Conservation (phyloP, 2,888 invertebrate species). For the Laspeyria flexula region DNA sequence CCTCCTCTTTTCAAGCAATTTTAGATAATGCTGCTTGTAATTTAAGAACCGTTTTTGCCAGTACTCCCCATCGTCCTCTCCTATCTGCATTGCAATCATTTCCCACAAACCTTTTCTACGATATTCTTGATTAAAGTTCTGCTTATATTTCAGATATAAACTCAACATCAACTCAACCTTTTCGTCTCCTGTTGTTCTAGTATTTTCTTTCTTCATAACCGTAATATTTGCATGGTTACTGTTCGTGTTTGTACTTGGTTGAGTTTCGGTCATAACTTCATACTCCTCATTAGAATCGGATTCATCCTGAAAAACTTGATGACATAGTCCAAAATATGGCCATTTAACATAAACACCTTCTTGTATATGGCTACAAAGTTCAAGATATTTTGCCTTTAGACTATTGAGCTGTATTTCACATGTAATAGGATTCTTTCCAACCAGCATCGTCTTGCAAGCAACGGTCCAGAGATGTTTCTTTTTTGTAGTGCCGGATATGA, state of each 20-base stretch:
- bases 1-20: slow-evolving; percentile 62
- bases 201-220: slow-evolving; percentile 54
- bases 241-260: slow-evolving; percentile 19
- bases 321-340: slow-evolving; percentile 64
- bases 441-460: slow-evolving; percentile 75
- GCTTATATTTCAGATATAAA: slow-evolving; percentile 68
- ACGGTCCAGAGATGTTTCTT: slow-evolving; percentile 73
- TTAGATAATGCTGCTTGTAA: slow-evolving; percentile 75
- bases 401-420: slow-evolving; percentile 66
- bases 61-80: slow-evolving; percentile 69
- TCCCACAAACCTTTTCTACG: slow-evolving; percentile 72
- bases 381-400: slow-evolving; percentile 61
- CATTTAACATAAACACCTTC: slow-evolving; percentile 59
- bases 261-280: slow-evolving; percentile 15
- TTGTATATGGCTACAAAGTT: slow-evolving; percentile 52
- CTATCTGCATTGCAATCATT: slow-evolving; percentile 69
- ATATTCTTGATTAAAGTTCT: slow-evolving; percentile 57
- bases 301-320: slow-evolving; percentile 73
- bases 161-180: slow-evolving; percentile 70
- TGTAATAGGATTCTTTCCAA: slow-evolving; percentile 57
- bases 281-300: slow-evolving; percentile 7
- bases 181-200: slow-evolving; percentile 46
- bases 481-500: slow-evolving; percentile 60
- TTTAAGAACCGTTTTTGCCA: slow-evolving; percentile 78
- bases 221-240: slow-evolving; percentile 46